Base-by-base conservation (phyloP, 2,797 vertebrate genomes). In the Anomalospiza imberbis region DNA sequence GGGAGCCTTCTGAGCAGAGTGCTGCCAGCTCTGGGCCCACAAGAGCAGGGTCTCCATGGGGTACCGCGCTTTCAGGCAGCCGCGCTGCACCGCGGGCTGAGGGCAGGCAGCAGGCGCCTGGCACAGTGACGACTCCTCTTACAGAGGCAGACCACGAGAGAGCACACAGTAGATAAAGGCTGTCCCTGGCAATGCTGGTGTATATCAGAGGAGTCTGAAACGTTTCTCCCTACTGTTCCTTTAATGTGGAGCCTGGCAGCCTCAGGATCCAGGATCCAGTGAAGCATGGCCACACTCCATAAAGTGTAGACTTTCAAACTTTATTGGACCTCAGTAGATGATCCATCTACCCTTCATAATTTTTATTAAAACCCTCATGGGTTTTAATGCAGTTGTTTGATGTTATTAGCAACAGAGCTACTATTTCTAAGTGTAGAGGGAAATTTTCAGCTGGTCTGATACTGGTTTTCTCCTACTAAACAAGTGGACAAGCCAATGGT, bases 61-160 rank as follows among this genome's bases (percentile, higher is more conserved):
- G 50, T 19, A 55, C 57, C 1, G 1, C 0, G 0, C 47, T 18
- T 60, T 32, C 44, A 36, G 65, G 65, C 1, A 1, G 25, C 85
- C 32, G 31, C 0, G 0, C 38, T 55, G 29, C 76, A 47, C 48
- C 1, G 0, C n/a, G 17, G 34, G 58, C 81, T 17, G 60, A n/a
- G 63, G 57, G n/a, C 26, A 18, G 75, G 73, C 78, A 48, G 82
- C 8, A 2, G 51, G 60, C 0, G 4, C 53, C 76, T 47, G 40
- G 79, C 85, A 90, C 38, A n/a, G 65, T 3, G 3, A 29, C 2
- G 3, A 29, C 40, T 18, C 1, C 1, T 34, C 76, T 26, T n/a
- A n/a, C 50, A 42, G 62, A 61, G 74, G 45, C 66, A 82, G 45
- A 32, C 36, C 1, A 0, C 8, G 26, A 74, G 57, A 65, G 66